Conservation (phyloP, 2,888 invertebrate genomes). For the Cataglyphis livida region DNA sequence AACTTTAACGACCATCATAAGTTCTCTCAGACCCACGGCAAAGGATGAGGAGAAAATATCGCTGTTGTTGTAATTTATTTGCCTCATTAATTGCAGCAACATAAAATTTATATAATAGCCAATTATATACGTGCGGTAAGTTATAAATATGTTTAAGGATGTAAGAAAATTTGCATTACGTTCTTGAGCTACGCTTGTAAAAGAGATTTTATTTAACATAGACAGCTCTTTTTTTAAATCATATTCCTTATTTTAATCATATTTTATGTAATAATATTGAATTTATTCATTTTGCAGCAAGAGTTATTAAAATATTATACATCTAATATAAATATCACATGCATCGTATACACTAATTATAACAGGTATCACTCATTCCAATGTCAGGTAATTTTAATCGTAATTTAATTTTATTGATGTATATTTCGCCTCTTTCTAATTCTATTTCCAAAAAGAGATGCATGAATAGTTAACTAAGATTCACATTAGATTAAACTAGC, state of each 20-base stretch:
- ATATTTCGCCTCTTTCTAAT: neutral
- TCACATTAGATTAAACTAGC: neutral
- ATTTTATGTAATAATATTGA: neutral
- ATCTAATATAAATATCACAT: neutral
- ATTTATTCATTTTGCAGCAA: slow-evolving; percentile 3
- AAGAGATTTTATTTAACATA: slow-evolving; percentile 24
- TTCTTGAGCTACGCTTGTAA: slow-evolving; percentile 29
- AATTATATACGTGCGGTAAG: slow-evolving; percentile 33
- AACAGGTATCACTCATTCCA: neutral
- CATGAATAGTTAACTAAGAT: neutral
- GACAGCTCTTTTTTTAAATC: neutral
- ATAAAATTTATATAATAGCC: slow-evolving; percentile 43
- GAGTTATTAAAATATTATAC: neutral
- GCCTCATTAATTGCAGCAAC: slow-evolving; percentile 49
- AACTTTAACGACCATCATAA: slow-evolving; percentile 44
- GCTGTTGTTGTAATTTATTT: slow-evolving; percentile 47
- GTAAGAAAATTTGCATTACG: slow-evolving; percentile 19
- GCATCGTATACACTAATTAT: neutral
- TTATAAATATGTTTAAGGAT: slow-evolving; percentile 34
- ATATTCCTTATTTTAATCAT: neutral
- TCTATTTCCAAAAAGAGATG: neutral
- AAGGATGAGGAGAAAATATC: slow-evolving; percentile 40
- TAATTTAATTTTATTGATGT: neutral
- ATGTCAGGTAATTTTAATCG: neutral
- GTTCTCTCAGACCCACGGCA: slow-evolving; percentile 13